Evolutionary conservation across 2,888 invertebrate species (phyloP).

Genomic region (Eurytoma californica): DNA sequence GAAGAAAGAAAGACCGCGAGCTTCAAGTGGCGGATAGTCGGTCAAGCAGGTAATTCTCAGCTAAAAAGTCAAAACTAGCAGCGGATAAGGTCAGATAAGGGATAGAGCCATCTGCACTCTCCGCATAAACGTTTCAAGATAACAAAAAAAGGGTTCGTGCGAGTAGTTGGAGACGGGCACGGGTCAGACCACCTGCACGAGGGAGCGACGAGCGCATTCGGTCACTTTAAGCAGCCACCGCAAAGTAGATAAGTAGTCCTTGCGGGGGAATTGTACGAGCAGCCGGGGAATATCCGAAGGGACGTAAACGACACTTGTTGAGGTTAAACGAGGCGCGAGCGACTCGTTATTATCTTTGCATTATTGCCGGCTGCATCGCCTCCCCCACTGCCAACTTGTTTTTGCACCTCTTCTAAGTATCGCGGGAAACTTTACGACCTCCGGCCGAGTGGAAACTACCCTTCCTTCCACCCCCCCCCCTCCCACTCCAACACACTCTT

Average conservation of each 20-base stretch:
- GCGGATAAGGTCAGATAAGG: constrained; percentile 1
- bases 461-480: neutral
- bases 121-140: neutral
- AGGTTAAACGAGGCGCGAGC: constrained; percentile 40
- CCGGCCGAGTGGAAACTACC: neutral
- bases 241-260: constrained; percentile 50
- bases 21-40: neutral
- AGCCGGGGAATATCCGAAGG: constrained; percentile 28
- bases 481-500: neutral
- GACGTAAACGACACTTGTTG: constrained; percentile 53
- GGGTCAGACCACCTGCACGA: constrained; percentile 51
- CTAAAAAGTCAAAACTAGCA: constrained; percentile 8
- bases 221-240: neutral
- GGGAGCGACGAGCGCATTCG: neutral
- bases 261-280: constrained; percentile 38
- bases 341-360: constrained; percentile 28
- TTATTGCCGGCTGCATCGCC: constrained; percentile 31
- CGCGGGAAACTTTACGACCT: constrained; percentile 3
- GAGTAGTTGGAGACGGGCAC: constrained; percentile 28
- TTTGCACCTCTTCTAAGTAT: constrained; percentile 26
- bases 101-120: neutral
- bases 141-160: neutral
- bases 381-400: constrained; percentile 10
- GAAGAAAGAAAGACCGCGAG: neutral
- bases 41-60: constrained; percentile 11